A percentile compares a stretch with the other conserved stretches of the same genome.
phyloP scores from a whole-genome alignment of 1,140 invertebrate genomes.

The Drosophila sp. region DNA sequence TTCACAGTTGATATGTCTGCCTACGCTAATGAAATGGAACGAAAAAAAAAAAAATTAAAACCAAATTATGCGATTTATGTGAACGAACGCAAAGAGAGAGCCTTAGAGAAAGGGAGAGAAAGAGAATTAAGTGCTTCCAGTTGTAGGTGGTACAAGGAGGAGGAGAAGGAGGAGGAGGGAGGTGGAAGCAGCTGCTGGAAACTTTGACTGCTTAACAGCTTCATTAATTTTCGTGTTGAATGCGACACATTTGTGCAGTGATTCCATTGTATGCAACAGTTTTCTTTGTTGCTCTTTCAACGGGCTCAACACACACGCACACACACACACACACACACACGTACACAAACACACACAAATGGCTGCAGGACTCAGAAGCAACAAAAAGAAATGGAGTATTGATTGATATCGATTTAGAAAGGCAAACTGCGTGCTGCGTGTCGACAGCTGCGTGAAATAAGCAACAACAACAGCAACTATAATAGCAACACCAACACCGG shows the following conservation, averaged over 20 bases:
- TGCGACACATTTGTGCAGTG: conserved; percentile 14
- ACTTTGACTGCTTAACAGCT: conserved; percentile 20
- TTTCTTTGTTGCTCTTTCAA: conserved; percentile 6
- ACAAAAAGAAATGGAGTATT: conserved; percentile 55
- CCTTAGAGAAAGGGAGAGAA: not conserved
- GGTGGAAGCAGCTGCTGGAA: not conserved
- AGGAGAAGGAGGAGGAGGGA: not conserved
- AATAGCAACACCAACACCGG: not conserved
- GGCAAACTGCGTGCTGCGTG: conserved; percentile 40
- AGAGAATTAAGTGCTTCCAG: not conserved
- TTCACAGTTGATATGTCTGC: too few relatives aligned
- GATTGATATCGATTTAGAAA: conserved; percentile 73
- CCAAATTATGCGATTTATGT: too few relatives aligned
- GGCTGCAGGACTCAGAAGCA: not conserved
- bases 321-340: not conserved
- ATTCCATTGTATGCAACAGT: conserved; percentile 41
- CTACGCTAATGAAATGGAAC: too few relatives aligned
- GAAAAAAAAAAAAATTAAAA: too few relatives aligned
- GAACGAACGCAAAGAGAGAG: too few relatives aligned
- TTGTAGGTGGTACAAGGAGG: not conserved
- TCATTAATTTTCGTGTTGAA: conserved; percentile 27
- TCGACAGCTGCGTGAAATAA: conserved; percentile 32
- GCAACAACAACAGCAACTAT: conserved; percentile 3
- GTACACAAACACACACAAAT: conserved; percentile 2
- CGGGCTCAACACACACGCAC: not conserved